Evolutionary conservation across 2,888 invertebrate species (phyloP), one percentile per base, ranked within the genome.

Genomic region (Balanococcus diminutus): DNA sequence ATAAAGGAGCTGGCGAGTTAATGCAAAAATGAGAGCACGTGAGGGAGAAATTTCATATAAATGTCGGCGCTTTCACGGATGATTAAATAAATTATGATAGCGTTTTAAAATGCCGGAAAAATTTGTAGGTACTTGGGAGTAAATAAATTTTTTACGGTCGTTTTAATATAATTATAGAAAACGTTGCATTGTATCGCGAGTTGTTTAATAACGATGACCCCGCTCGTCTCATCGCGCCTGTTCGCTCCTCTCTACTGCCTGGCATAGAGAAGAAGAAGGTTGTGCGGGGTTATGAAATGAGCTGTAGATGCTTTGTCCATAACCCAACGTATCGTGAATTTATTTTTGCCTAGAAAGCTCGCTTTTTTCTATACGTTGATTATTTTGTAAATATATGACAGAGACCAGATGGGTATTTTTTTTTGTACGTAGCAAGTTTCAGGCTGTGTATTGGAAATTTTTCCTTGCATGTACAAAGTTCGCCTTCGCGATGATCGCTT

Each of bases 81-180:
- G 72, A 72, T 72, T 72, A 72, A 72, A 72, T 72, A 32, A 72
- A 72, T 72, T 72, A 72, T 72, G 72, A 72, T 72, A 72, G 31
- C 61, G 61, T 61, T 61, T 22, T 61, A 61, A 25, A 61, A 61
- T 25, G 61, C 61, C 61, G 61, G 61, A 61, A 61, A 25, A 61
- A 61, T 61, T 61, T 61, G 61, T 61, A 22, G 61, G 61, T 61
- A 61, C 25, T 61, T 25, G 61, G 61, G 2, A 61, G 25, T 61
- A 11, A 25, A 25, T 61, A 11, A 61, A 61, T 61, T 61, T 61
- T 61, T 61, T 61, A 61, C 25, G 8, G 25, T 61, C 61, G 22
- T 61, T 61, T 61, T 61, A 22, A 25, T 8, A 61, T 25, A n/a
- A 61, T 42, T 42, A 11, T 46, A 46, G 46, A 25, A 61, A 61